Percentiles rank a stretch among this genome's conserved stretches.
Conservation (phyloP, 2,888 invertebrate genomes). For the Heteromyza rotundicornis region DNA sequence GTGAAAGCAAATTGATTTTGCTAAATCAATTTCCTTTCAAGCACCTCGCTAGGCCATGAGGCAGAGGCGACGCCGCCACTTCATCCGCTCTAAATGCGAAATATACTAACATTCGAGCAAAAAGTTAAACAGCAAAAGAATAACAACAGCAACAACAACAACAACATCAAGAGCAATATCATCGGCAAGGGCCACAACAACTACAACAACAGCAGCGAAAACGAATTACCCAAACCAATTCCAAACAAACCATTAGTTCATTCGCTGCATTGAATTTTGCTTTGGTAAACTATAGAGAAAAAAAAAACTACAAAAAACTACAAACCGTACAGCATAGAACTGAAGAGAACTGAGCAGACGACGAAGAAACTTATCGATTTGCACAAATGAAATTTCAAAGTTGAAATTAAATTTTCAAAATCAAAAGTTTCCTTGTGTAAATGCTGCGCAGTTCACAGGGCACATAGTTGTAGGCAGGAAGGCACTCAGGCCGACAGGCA, state of each 20-base stretch:
- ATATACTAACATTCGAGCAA: background rate
- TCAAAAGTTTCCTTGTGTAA: constrained; percentile 26
- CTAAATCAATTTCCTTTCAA: constrained; percentile 45
- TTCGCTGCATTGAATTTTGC: background rate
- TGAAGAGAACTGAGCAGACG: constrained; percentile 24
- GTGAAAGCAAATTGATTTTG: constrained; percentile 43
- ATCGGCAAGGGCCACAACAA: constrained; percentile 9
- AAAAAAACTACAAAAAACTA: no score
- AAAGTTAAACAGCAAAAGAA: background rate
- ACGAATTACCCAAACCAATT: background rate
- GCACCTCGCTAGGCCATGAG: no score
- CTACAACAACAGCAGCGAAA: background rate
- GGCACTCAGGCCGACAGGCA: no score
- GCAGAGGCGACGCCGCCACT: no score
- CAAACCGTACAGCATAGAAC: no score
- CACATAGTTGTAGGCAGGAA: no score
- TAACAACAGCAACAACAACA: constrained; percentile 5
- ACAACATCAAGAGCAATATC: background rate
- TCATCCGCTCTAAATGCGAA: background rate
- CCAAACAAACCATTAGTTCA: background rate
- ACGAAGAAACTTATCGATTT: constrained; percentile 48
- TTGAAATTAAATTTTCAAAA: constrained; percentile 49
- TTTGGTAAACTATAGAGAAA: background rate
- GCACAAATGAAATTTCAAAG: constrained; percentile 48
- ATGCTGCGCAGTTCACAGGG: no score